Base-by-base conservation (phyloP, 2,797 vertebrate genomes). In the Catamblyrhynchus diadema region DNA sequence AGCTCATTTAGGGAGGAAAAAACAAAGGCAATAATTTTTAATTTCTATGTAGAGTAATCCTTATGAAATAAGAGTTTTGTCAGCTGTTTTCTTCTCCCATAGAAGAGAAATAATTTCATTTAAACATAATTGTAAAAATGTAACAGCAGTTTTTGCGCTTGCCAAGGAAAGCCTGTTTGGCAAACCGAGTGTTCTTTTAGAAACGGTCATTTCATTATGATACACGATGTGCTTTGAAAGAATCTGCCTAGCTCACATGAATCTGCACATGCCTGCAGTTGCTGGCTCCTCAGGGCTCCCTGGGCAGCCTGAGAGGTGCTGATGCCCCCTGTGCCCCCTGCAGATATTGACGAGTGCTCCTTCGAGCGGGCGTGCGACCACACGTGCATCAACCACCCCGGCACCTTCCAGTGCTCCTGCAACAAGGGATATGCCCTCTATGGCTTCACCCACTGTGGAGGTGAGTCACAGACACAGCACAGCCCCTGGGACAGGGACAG, bases 321-420 rank as follows among this genome's bases (percentile, higher is more conserved):
- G 83, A 97, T 27, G 67, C 35, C 32, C 88, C 70, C 90, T 96
- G 97, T 96, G 35, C 82, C 88, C 93, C 98, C 98, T 98, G 95
- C 98, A 99, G 99, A 99, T 98, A 98, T 99, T 90, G 99, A 99
- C 42, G 99, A 99, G 96, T 99, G 99, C 97, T 99, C 98, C 91
- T 99, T 99, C 84, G 99, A 99, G 94, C 98, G 99, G 96, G 99
- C 98, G 22, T 99, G 99, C 69, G 99, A 98, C 98, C 99, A 99
- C 98, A 98, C 96, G 42, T 99, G 99, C 98, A 98, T 99, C 97
- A 99, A 99, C 98, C 98, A 98, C 90, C 98, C 98, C 3, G 99
- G 99, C 96, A 98, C 98, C 84, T 99, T 99, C 96, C 96, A 98
- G 82, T 99, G 99, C 95, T 96, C 98, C 48, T 99, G 99, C 96